Conservation (phyloP, 2,888 invertebrate genomes). For the Drosophila limbata region DNA sequence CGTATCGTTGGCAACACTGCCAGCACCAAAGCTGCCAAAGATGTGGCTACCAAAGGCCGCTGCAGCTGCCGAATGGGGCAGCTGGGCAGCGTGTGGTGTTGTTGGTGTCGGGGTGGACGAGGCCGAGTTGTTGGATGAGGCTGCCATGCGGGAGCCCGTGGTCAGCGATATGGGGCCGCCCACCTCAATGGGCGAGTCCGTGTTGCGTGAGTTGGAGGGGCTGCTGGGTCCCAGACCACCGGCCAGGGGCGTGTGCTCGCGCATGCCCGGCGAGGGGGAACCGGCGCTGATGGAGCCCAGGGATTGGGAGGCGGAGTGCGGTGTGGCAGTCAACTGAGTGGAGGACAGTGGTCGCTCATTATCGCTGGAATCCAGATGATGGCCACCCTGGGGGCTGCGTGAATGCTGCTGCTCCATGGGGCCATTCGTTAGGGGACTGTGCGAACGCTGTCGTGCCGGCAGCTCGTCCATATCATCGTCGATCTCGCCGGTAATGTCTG, state of each 20-base stretch:
- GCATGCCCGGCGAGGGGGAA: slow-evolving; percentile 84
- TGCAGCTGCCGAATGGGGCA: slow-evolving; percentile 85
- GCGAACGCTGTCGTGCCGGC: slow-evolving; percentile 78
- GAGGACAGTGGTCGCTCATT: slow-evolving; percentile 85
- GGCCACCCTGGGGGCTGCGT: slow-evolving; percentile 80
- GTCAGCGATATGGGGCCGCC: slow-evolving; percentile 85
- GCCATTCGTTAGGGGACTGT: slow-evolving; percentile 79
- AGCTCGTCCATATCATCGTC: slow-evolving; percentile 84
- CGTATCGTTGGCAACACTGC: slow-evolving; percentile 85
- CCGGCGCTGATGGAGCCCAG: slow-evolving; percentile 86
- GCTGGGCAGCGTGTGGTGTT: slow-evolving; percentile 78
- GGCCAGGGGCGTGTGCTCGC: slow-evolving; percentile 83
- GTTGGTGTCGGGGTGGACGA: slow-evolving; percentile 77
- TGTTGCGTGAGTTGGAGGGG: slow-evolving; percentile 87
- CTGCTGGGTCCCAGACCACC: slow-evolving; percentile 83
- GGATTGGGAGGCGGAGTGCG: slow-evolving; percentile 85
- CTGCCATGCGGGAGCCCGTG: slow-evolving; percentile 69
- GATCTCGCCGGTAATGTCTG: slow-evolving; percentile 85
- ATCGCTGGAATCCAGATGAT: slow-evolving; percentile 83
- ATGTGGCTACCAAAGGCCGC: slow-evolving; percentile 89
- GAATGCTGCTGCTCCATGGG: slow-evolving; percentile 75
- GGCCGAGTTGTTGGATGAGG: slow-evolving; percentile 70
- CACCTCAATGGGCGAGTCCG: slow-evolving; percentile 87
- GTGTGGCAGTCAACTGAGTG: slow-evolving; percentile 82
- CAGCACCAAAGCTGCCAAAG: slow-evolving; percentile 87